Evolutionary conservation across 2,113 vertebrate genomes (phyloP).

Genomic region (Microcebus tavaratra): DNA sequence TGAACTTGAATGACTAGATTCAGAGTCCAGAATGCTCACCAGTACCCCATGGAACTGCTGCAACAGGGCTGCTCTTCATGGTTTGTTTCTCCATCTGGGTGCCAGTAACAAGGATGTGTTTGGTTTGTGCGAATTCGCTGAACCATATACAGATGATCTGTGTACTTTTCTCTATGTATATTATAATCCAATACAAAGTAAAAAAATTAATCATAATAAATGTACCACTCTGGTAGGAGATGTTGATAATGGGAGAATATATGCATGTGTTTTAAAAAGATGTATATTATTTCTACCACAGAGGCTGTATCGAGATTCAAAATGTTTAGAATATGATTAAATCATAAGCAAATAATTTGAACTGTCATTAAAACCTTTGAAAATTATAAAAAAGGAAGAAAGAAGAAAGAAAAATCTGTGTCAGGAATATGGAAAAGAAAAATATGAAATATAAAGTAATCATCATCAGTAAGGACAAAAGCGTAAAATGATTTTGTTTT

Average conservation of each 20-base stretch:
- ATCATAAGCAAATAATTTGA: background rate
- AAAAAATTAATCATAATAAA: background rate
- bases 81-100: background rate
- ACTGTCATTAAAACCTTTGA: background rate
- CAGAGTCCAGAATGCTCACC: background rate
- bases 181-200: background rate
- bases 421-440: background rate
- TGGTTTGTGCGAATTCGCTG: background rate
- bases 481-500: background rate
- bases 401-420: background rate
- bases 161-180: background rate
- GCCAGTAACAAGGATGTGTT: background rate
- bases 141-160: background rate
- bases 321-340: background rate
- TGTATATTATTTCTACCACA: background rate
- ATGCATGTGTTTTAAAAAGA: background rate
- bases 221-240: background rate
- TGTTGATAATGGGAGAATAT: no score
- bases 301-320: background rate
- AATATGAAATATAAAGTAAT: background rate
- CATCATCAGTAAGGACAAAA: slow-evolving; percentile 11
- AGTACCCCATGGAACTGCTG: background rate
- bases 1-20: background rate
- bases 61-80: background rate
- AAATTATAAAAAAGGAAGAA: background rate